A percentile compares a stretch with the other conserved stretches of the same genome.
phyloP scores from a whole-genome alignment of 2,888 invertebrate species.

The Caenorhabditis becei region DNA sequence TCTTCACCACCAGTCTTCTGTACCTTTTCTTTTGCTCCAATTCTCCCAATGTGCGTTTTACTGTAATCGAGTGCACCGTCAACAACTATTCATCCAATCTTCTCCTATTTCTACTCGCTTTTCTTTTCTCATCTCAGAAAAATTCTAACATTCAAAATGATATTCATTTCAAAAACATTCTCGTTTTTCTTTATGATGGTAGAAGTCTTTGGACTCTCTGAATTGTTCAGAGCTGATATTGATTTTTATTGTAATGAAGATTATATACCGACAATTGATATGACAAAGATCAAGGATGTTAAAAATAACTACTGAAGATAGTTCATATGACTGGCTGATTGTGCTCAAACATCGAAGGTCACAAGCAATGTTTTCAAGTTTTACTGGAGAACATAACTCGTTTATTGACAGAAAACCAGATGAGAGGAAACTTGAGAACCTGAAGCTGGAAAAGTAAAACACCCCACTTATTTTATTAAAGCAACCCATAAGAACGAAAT shows the following conservation, averaged over 20 bases:
- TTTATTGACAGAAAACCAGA: too few relatives aligned
- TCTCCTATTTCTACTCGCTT: slow-evolving; percentile 35
- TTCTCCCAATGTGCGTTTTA: slow-evolving; percentile 12
- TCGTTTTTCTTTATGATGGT: slow-evolving; percentile 34
- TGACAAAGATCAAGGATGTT: background rate
- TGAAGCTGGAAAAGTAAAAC: too few relatives aligned
- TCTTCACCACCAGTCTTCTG: slow-evolving; percentile 10
- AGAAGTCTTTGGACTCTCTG: slow-evolving; percentile 42
- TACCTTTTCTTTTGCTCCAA: slow-evolving; percentile 9
- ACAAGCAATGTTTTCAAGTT: too few relatives aligned
- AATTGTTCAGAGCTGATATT: slow-evolving; percentile 21
- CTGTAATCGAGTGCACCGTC: slow-evolving; percentile 20
- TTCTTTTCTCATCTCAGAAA: slow-evolving; percentile 60
- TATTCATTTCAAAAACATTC: slow-evolving; percentile 61
- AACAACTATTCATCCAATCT: background rate
- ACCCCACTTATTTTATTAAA: too few relatives aligned
- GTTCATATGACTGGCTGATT: too few relatives aligned
- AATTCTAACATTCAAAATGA: slow-evolving; percentile 59
- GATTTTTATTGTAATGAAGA: slow-evolving; percentile 50
- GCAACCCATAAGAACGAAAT: too few relatives aligned
- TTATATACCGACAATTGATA: slow-evolving; percentile 2
- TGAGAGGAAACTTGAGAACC: too few relatives aligned
- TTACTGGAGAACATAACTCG: too few relatives aligned
- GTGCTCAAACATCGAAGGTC: too few relatives aligned
- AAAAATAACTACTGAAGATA: too few relatives aligned